A percentile compares a stretch with the other conserved stretches of the same genome.
phyloP scores from a whole-genome alignment of 2,113 vertebrate genomes.

The Psephotus haematonotus region DNA sequence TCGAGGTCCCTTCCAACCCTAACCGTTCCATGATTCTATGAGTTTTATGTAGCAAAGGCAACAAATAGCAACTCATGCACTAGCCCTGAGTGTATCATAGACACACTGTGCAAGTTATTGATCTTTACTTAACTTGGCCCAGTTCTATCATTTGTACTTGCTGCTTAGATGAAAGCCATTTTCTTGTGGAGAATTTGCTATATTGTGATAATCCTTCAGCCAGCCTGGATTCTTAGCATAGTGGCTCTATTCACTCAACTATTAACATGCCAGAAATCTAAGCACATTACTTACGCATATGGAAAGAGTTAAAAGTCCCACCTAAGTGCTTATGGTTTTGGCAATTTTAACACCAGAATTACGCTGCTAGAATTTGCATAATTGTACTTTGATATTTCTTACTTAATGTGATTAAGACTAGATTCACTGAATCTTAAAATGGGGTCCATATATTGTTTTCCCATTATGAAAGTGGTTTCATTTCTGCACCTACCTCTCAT shows the following conservation, averaged over 20 bases:
- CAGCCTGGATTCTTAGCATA: not conserved
- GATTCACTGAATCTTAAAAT: not conserved
- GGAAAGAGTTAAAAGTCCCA: not conserved
- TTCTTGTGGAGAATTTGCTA: not conserved
- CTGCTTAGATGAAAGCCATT: not conserved
- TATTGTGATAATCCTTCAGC: not conserved
- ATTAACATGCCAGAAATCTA: not conserved
- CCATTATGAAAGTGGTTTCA: not conserved
- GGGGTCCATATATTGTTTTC: not conserved
- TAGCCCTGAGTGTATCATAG: not conserved
- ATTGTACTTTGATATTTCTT: not conserved
- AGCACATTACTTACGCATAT: not conserved
- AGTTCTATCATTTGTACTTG: not conserved
- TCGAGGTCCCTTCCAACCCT: not conserved
- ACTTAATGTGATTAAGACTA: not conserved
- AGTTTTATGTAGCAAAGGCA: not conserved
- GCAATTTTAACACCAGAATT: not conserved
- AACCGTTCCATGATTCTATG: not conserved
- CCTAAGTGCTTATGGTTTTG: not conserved
- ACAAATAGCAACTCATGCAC: not conserved
- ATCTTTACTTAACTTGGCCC: not conserved
- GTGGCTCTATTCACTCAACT: not conserved
- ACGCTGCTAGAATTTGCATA: not conserved
- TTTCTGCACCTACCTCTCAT: not conserved
- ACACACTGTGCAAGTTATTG: not conserved